These are phyloP conservation scores for Hipposideros armiger DNA, from an alignment of 2,113 vertebrate species.

Conservation along the genomic window DNA sequence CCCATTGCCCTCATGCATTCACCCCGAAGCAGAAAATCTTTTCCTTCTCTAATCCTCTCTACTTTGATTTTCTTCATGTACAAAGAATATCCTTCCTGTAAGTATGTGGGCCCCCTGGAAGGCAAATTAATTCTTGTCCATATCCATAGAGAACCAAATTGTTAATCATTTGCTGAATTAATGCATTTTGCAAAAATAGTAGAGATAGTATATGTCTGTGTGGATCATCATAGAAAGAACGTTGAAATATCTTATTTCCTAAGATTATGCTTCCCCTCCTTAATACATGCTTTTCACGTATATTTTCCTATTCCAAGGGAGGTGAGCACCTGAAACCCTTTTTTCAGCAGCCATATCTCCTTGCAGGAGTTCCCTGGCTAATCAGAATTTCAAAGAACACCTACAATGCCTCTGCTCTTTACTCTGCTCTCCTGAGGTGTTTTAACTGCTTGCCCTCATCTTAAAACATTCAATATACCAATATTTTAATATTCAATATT, in stretches of 20 bases:
- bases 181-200: not conserved
- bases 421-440: not conserved
- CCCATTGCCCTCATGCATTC: not conserved
- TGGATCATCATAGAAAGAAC: conserved; percentile 36
- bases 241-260: not conserved
- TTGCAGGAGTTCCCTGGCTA: conserved; percentile 6
- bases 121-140: conserved; percentile 17
- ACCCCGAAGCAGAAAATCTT: not conserved
- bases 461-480: not conserved
- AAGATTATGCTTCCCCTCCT: conserved; percentile 45
- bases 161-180: conserved; percentile 1
- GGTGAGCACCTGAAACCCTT: not conserved
- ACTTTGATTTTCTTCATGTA: not conserved
- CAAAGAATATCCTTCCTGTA: not conserved
- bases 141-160: not conserved
- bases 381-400: conserved; percentile 60
- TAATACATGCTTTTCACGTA: conserved; percentile 9
- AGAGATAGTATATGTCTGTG: not conserved
- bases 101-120: not conserved
- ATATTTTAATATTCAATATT: not conserved
- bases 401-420: not conserved
- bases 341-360: not conserved
- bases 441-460: not conserved
- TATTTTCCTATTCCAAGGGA: conserved; percentile 22
- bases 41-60: not conserved